Evolutionary conservation across 2,888 invertebrate species (phyloP).

Genomic region (Pristionchus fissidentatus): DNA sequence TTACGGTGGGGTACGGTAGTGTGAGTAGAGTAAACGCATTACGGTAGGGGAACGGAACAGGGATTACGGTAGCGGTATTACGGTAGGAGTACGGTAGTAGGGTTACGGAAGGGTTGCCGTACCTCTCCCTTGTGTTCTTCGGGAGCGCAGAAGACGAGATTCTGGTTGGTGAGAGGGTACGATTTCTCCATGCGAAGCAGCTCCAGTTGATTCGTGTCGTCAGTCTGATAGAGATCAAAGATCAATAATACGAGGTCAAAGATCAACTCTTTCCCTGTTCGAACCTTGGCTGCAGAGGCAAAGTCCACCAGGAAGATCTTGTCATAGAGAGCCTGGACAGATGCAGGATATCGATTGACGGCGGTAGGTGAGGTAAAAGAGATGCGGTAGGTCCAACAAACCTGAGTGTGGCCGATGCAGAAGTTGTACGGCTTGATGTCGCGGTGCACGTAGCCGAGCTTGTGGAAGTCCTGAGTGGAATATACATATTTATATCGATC

Average conservation of each 20-base stretch:
- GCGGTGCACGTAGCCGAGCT: slow-evolving; percentile 7
- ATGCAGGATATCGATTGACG: not conserved
- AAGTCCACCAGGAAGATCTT: slow-evolving; percentile 19
- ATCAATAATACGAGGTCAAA: too few species aligned
- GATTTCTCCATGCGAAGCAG: slow-evolving; percentile 30
- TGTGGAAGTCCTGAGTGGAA: slow-evolving; percentile 16
- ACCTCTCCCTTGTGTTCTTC: slow-evolving; percentile 30
- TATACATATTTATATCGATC: not conserved
- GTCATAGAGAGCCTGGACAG: not conserved
- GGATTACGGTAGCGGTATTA: not conserved
- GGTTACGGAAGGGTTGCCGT: not conserved
- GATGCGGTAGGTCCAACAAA: not conserved
- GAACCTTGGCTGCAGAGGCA: slow-evolving; percentile 12
- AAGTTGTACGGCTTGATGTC: slow-evolving; percentile 31
- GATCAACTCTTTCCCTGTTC: not conserved
- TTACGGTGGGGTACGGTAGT: not conserved
- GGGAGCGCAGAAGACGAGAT: slow-evolving; percentile 28
- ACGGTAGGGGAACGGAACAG: too few species aligned
- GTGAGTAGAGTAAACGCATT: too few species aligned
- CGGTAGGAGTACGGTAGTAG: not conserved
- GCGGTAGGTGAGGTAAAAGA: too few species aligned
- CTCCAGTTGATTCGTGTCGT: slow-evolving; percentile 10
- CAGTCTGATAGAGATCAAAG: not conserved
- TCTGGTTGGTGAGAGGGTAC: slow-evolving; percentile 17
- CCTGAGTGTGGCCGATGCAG: slow-evolving; percentile 31